phyloP scores from a whole-genome alignment of 2,113 vertebrate genomes.

The Ictalurus furcatus region DNA sequence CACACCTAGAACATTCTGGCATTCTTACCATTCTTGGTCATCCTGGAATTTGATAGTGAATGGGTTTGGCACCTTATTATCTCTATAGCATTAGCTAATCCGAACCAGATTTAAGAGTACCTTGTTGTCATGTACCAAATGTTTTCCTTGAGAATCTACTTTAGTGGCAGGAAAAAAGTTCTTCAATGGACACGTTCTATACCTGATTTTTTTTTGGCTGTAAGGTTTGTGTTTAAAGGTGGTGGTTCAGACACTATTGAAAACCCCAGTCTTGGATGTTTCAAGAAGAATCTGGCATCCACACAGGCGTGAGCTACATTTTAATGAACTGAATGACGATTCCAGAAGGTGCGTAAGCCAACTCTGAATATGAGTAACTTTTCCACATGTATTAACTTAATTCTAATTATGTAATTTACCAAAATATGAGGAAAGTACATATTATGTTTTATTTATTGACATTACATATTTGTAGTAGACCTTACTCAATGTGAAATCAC shows the following conservation, averaged over 20 bases:
- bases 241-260: neutral
- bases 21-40: constrained; percentile 21
- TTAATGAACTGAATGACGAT: neutral
- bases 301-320: neutral
- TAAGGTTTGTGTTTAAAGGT: neutral
- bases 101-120: neutral
- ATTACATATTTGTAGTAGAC: neutral
- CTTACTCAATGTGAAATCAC: neutral
- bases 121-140: neutral
- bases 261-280: neutral
- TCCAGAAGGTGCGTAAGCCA: neutral
- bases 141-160: neutral
- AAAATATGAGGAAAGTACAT: neutral
- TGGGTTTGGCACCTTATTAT: neutral
- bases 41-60: constrained; percentile 29
- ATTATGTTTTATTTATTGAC: neutral
- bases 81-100: neutral
- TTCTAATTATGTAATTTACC: neutral
- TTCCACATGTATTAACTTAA: neutral
- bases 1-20: constrained; percentile 35
- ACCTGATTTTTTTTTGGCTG: neutral
- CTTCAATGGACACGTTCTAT: neutral
- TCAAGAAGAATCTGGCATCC: neutral
- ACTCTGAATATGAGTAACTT: neutral
- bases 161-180: neutral